Base-by-base conservation (phyloP, 2,888 invertebrate species). In the Ramazzottius varieornatus region DNA sequence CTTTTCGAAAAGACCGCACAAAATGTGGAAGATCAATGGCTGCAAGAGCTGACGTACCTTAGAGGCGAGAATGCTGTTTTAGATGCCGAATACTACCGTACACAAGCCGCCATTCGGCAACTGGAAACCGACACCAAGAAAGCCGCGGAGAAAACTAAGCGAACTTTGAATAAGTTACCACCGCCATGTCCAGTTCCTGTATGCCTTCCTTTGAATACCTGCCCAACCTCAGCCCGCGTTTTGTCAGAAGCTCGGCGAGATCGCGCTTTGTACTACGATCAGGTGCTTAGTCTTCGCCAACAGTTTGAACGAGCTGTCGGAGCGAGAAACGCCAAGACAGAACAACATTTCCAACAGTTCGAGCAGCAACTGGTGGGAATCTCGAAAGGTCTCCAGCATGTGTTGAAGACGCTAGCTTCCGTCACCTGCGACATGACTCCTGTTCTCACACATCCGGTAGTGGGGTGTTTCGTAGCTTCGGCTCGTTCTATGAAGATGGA, bases 21-120 rank as follows among this genome's bases (percentile, higher is more conserved):
- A 16, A 54, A 54, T 24, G 24, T 54, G 4, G n/a, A 54, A n/a
- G 20, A 16, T 8, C 54, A 54, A 24, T 54, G 54, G 54, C 4
- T 16, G n/a, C 54, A 54, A 29, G 54, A 54, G 29, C 29, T 24
- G n/a, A 54, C 54, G 16, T 29, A n/a, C 20, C 54, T 54, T 24
- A 13, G 29, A n/a, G 54, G 54, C 29, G 54, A 54, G 54, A 54
- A 54, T 24, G 54, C 54, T 4, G 54, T 54, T 4, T 24, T 54
- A 24, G 54, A 54, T 24, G 54, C 54, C n/a, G 54, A 54, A 24
- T 54, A 24, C 54, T 54, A 54, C 54, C 54, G 54, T 24, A 54
- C 54, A 13, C 54, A 54, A 24, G 54, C 54, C 4, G 54, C 54
- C n/a, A 16, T 54, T 4, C 54, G 54, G 29, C 54, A 54, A 24